A percentile compares a stretch with the other conserved stretches of the same genome.
Evolutionary conservation across 2,113 vertebrate genomes (phyloP).

Genomic region (Aramus guarauna): DNA sequence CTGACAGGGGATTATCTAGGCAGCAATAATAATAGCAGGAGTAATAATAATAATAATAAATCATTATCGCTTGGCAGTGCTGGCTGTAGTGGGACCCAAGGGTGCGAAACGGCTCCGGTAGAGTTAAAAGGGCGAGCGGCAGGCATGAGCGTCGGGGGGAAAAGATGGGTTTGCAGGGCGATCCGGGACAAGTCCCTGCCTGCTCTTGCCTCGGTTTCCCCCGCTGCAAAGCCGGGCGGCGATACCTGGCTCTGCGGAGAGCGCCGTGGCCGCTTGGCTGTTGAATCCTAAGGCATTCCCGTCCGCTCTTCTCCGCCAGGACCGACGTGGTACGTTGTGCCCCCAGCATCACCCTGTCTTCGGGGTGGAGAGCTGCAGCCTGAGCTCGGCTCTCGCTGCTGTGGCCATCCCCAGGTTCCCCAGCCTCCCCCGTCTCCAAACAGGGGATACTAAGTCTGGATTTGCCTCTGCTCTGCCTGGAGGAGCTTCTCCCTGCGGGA

Average conservation of each 20-base stretch:
- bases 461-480: background rate
- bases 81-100: background rate
- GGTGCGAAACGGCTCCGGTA: background rate
- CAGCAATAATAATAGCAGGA: constrained; percentile 31
- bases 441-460: background rate
- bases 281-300: background rate
- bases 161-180: background rate
- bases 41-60: constrained; percentile 39
- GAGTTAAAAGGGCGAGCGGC: background rate
- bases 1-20: constrained; percentile 43
- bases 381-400: background rate
- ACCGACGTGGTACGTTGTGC: no score
- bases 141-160: background rate
- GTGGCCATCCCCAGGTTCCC: background rate
- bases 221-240: background rate
- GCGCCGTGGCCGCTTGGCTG: background rate
- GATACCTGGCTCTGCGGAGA: background rate
- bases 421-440: background rate
- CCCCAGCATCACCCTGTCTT: background rate
- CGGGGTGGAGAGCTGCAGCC: background rate
- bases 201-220: background rate
- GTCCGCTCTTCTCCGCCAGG: background rate
- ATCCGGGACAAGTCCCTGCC: background rate
- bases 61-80: constrained; percentile 12
- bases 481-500: background rate